Evolutionary conservation across 2,888 invertebrate genomes (phyloP).

Genomic region (Archips crataeganus): DNA sequence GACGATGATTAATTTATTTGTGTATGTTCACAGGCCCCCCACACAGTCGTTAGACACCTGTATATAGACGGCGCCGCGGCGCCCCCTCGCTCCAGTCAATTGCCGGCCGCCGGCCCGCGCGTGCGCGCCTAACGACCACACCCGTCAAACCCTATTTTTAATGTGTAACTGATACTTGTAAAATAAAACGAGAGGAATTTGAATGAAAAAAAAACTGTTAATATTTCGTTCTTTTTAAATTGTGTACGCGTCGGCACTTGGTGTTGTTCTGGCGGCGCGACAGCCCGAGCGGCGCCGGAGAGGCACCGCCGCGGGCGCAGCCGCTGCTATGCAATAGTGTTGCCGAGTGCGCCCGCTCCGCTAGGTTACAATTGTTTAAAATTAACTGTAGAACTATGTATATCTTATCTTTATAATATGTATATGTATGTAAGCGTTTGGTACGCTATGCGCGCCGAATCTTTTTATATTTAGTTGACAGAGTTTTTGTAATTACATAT

Average conservation of each 20-base stretch:
- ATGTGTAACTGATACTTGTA: conserved; percentile 57
- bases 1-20: too few species aligned
- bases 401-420: conserved; percentile 71
- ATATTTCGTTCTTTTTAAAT: conserved; percentile 63
- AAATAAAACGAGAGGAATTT: conserved; percentile 59
- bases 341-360: conserved; percentile 53
- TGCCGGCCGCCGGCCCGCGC: conserved; percentile 43
- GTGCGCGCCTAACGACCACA: conserved; percentile 50
- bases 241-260: conserved; percentile 52
- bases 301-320: too few species aligned
- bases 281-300: conserved; percentile 47
- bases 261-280: conserved; percentile 37
- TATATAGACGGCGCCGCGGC: conserved; percentile 59
- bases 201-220: conserved; percentile 53
- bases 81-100: conserved; percentile 14
- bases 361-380: conserved; percentile 70
- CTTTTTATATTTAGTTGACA: conserved; percentile 82
- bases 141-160: conserved; percentile 54
- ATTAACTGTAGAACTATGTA: conserved; percentile 81
- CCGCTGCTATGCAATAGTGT: neutral
- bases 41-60: conserved; percentile 62
- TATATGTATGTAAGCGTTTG: conserved; percentile 78
- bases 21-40: conserved; percentile 54
- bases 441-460: conserved; percentile 78
- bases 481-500: conserved; percentile 83